Evolutionary conservation across 2,797 vertebrate species (phyloP).

Genomic region (Phaenicophaeus curvirostris): DNA sequence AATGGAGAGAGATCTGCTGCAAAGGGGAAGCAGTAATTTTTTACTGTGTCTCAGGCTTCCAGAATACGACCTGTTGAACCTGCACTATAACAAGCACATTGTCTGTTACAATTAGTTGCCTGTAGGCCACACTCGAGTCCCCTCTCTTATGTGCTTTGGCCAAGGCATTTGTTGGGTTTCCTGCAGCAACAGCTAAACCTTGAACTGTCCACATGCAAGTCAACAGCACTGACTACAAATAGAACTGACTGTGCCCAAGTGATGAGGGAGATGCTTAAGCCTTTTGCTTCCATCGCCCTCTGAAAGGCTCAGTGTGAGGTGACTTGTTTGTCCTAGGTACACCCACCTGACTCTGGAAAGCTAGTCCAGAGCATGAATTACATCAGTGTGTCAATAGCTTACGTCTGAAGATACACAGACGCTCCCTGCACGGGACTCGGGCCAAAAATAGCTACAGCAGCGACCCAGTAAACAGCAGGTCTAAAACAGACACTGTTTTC

Average conservation of each 20-base stretch:
- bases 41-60: neutral
- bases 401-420: neutral
- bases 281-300: neutral
- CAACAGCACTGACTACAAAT: neutral
- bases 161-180: neutral
- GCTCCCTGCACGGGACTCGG: neutral
- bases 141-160: neutral
- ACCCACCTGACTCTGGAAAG: neutral
- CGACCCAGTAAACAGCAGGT: neutral
- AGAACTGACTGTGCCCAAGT: neutral
- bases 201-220: neutral
- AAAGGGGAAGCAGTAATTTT: neutral
- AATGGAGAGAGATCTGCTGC: neutral
- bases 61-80: too few relatives aligned
- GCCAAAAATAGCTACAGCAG: neutral
- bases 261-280: neutral
- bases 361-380: neutral
- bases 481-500: constrained; percentile 6
- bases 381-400: neutral
- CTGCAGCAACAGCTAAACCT: neutral
- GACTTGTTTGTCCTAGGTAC: neutral
- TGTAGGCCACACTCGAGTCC: too few relatives aligned
- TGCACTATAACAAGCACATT: neutral
- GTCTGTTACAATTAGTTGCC: neutral
- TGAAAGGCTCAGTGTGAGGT: neutral